Base-by-base conservation (phyloP, 2,888 invertebrate species). In the Drosophila mimetica region DNA sequence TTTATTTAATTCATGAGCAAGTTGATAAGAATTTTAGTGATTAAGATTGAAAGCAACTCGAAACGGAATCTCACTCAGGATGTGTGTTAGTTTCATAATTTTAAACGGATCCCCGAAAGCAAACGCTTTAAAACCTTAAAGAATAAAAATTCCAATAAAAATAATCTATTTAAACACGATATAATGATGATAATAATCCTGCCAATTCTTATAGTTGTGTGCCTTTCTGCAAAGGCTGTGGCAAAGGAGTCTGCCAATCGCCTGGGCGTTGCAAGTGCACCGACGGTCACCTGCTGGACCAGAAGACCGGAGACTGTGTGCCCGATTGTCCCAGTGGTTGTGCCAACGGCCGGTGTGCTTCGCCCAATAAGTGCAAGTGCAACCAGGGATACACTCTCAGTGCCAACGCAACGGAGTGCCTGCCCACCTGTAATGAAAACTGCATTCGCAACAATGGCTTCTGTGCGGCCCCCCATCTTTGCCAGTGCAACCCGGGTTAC, bases 281-380 rank as follows among this genome's bases (percentile, higher is more conserved):
- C 5, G 4, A 11, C 0, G 39, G 44, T 3, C 87, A 84, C 48
- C 0, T 25, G 0, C 36, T 71, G 3, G 60, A 82, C 60, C 7
- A 0, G 0, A 4, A 14, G 0, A 76, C 67, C 13, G 84, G 86
- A 0, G 42, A 73, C n/a, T 91, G 90, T 30, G 42, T 75, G 25
- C 90, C 92, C 0, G 28, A 84, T 4, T 92, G 92, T 59, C 37
- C 55, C 1, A 47, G 70, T 3, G 75, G 75, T 13, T 92, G 92
- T 48, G 54, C 64, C 0, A 89, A 92, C 67, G 92, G 91, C 4
- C 58, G 42, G 1, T 92, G 92, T 67, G 55, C 86, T 0, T 92
- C 92, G 0, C 94, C 94, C 0, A 93, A 93, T 70, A 89, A 91
- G 0, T 95, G 95, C 84, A 90, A 86, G 8, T 95, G 95, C 77